These are phyloP conservation scores for Polymixis flavicincta DNA, from an alignment of 2,888 invertebrate species.

Conservation along the genomic window DNA sequence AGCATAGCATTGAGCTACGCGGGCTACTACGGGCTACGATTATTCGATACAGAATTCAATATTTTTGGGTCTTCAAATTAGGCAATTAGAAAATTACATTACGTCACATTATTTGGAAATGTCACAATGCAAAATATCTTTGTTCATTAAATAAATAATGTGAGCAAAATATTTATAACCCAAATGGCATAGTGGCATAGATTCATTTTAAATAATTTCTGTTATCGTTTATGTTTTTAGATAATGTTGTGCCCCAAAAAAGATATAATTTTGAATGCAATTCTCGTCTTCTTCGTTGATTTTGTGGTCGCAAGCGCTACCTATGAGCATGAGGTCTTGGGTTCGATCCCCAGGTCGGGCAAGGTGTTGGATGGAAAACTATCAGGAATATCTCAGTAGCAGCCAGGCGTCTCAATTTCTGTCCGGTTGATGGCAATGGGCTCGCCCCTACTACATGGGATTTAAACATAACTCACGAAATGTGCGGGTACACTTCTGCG, in stretches of 20 bases:
- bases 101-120: not conserved
- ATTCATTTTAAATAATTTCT: not conserved
- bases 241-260: not conserved
- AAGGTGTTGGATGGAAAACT: not conserved
- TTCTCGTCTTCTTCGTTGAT: not conserved
- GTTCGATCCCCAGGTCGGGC: not conserved
- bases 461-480: not conserved
- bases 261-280: not conserved
- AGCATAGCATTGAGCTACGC: constrained; percentile 23
- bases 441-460: not conserved
- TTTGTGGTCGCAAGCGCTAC: not conserved
- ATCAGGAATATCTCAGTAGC: not conserved
- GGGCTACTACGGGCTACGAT: constrained; percentile 8
- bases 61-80: not conserved
- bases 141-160: not conserved
- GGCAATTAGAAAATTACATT: not conserved
- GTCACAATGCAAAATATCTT: not conserved
- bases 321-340: not conserved
- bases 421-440: not conserved
- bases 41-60: not conserved
- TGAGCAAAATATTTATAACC: not conserved
- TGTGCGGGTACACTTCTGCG: not conserved
- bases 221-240: constrained; percentile 8
- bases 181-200: not conserved
- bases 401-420: no score